phyloP scores from a whole-genome alignment of 2,888 invertebrate species.

The Machimus rusticus region DNA sequence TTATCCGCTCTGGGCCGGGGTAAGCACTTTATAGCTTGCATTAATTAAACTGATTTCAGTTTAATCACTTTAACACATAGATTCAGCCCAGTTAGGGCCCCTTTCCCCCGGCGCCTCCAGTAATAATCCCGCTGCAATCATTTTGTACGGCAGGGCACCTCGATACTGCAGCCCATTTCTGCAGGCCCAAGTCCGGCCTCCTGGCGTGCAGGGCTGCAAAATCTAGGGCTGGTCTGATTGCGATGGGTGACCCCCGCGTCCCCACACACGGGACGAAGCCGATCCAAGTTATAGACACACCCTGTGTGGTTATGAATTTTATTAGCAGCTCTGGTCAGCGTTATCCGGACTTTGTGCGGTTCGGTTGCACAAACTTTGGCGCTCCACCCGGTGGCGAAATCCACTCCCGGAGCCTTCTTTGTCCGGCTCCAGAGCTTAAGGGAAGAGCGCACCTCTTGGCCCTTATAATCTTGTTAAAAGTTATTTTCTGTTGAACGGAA shows the following conservation, averaged over 20 bases:
- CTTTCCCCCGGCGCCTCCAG: neutral
- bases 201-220: neutral
- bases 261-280: neutral
- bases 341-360: constrained; percentile 27
- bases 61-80: constrained; percentile 40
- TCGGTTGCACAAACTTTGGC: neutral
- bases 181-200: neutral
- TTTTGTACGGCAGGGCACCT: neutral
- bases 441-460: constrained; percentile 8
- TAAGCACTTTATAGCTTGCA: constrained; percentile 34
- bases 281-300: constrained; percentile 26
- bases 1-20: neutral
- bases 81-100: constrained; percentile 27
- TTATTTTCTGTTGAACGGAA: constrained; percentile 39
- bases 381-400: neutral
- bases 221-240: neutral
- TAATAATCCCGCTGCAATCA: constrained; percentile 21
- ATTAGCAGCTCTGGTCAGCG: constrained; percentile 34
- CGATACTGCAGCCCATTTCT: neutral
- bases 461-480: constrained; percentile 39
- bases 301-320: constrained; percentile 39
- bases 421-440: neutral
- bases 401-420: neutral
- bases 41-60: constrained; percentile 41
- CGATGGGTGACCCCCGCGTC: neutral